Conservation (phyloP, 1,140 invertebrate genomes). For the Psix sp. region DNA sequence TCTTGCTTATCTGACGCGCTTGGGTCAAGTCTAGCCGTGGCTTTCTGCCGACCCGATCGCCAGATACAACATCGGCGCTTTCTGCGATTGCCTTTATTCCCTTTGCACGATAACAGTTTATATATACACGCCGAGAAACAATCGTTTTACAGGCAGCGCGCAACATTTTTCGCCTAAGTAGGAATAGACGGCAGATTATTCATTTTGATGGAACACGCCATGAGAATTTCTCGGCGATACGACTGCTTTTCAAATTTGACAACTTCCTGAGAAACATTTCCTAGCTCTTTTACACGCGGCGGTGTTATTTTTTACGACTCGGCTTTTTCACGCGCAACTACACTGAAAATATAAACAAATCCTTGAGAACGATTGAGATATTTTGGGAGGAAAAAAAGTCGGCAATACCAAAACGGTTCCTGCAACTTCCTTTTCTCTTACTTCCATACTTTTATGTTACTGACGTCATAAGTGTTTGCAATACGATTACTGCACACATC, state of each 20-base stretch:
- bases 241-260: not conserved
- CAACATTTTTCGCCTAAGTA: constrained; percentile 5
- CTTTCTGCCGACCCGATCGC: constrained; percentile 46
- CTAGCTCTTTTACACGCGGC: too few species aligned
- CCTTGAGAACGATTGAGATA: too few species aligned
- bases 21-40: constrained; percentile 53
- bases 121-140: constrained; percentile 43
- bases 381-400: constrained; percentile 30
- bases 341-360: too few species aligned
- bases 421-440: constrained; percentile 44
- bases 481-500: constrained; percentile 59
- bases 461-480: constrained; percentile 62
- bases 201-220: constrained; percentile 16
- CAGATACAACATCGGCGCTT: constrained; percentile 58
- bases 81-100: constrained; percentile 59
- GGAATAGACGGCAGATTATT: constrained; percentile 16
- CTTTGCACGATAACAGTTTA: constrained; percentile 45
- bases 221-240: not conserved
- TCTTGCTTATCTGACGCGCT: constrained; percentile 49
- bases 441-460: constrained; percentile 50
- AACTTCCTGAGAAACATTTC: constrained; percentile 2
- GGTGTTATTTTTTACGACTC: too few species aligned
- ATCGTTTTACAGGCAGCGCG: constrained; percentile 23
- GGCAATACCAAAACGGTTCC: constrained; percentile 15
- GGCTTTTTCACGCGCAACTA: too few species aligned